Conservation (phyloP, 2,113 vertebrate species). For the Plectropomus leopardus region DNA sequence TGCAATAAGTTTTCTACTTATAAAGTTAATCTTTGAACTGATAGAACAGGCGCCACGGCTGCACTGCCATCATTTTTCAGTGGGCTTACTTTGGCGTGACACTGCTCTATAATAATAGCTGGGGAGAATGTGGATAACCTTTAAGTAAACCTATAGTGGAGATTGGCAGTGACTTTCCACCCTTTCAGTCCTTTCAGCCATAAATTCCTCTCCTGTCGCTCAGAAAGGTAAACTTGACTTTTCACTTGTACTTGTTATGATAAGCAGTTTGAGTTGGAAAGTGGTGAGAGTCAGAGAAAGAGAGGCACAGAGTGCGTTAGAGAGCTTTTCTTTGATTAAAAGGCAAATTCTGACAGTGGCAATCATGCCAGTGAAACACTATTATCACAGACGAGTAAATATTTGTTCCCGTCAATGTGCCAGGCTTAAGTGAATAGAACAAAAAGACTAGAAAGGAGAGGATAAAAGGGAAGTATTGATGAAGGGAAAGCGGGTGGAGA, state of each 20-base stretch:
- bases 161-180: background rate
- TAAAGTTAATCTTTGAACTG: background rate
- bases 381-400: constrained; percentile 43
- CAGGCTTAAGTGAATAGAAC: background rate
- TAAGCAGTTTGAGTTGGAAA: background rate
- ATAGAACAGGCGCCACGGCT: background rate
- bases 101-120: constrained; percentile 6
- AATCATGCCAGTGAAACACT: constrained; percentile 49
- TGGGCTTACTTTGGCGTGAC: no score
- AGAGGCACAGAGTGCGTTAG: background rate
- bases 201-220: constrained; percentile 1
- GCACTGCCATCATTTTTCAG: background rate
- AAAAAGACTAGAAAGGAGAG: constrained; percentile 6
- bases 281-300: background rate
- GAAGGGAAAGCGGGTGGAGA: background rate
- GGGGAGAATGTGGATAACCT: background rate
- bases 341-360: constrained; percentile 33
- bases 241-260: constrained; percentile 6
- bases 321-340: constrained; percentile 32
- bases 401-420: constrained; percentile 36
- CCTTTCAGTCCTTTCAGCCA: background rate
- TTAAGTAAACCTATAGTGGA: background rate
- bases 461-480: constrained; percentile 7
- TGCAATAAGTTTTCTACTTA: background rate
- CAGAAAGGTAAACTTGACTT: constrained; percentile 4